Conservation (phyloP, 2,113 vertebrate species). For the Prionailurus viverrinus region DNA sequence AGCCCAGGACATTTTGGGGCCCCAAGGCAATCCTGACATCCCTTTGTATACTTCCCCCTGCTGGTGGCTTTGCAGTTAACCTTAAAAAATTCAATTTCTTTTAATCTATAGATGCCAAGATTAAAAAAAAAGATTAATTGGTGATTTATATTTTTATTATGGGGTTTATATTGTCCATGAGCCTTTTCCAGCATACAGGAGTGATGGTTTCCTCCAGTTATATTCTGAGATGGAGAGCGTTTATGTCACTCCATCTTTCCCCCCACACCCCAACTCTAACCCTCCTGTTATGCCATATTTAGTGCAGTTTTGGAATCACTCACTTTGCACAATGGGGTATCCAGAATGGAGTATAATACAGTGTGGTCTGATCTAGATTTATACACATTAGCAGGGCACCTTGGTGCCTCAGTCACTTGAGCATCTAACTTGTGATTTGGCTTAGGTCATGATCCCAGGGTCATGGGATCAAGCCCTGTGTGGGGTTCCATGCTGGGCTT, state of each 20-base stretch:
- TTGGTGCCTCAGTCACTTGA: no score
- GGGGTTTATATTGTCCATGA: accelerated
- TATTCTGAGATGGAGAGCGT: background rate
- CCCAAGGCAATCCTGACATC: background rate
- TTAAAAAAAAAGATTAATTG: background rate
- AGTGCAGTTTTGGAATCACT: background rate
- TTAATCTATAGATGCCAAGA: background rate
- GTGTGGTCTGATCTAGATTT: no score
- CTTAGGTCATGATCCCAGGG: no score
- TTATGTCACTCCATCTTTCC: background rate
- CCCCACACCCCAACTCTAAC: accelerated
- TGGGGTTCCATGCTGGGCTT: no score
- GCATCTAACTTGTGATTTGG: no score
- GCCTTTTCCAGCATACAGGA: background rate
- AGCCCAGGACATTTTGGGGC: slow-evolving; percentile 60
- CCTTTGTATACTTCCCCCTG: slow-evolving; percentile 62
- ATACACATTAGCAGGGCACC: no score
- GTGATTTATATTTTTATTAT: background rate
- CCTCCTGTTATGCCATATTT: background rate
- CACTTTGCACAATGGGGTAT: background rate
- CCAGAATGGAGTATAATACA: background rate
- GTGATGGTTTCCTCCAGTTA: background rate
- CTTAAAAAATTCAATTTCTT: slow-evolving; percentile 30
- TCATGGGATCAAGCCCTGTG: no score
- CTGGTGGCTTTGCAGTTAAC: slow-evolving; percentile 56